These are phyloP conservation scores for Hypomecis punctinalis DNA, from an alignment of 2,888 invertebrate species.

Conservation along the genomic window DNA sequence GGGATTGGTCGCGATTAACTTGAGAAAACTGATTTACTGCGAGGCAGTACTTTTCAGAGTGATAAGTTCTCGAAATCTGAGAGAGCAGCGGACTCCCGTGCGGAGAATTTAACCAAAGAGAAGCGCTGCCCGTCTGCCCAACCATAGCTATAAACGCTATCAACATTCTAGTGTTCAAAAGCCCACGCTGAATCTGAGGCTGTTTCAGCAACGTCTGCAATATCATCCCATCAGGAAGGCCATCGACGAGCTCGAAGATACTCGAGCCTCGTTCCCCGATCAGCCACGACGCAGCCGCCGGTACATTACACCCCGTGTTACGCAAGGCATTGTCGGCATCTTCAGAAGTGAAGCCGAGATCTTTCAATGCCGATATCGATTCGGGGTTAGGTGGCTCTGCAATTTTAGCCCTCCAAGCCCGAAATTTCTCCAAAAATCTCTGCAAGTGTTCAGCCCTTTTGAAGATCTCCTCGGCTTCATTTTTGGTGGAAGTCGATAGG, in stretches of 20 bases:
- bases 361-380: conserved; percentile 62
- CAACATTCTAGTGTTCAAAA: conserved; percentile 76
- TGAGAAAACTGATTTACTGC: conserved; percentile 80
- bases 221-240: conserved; percentile 73
- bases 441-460: conserved; percentile 71
- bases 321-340: conserved; percentile 70
- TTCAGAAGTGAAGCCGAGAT: conserved; percentile 67
- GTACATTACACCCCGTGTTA: conserved; percentile 72
- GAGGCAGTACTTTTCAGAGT: conserved; percentile 79
- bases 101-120: conserved; percentile 77
- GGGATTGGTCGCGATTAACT: conserved; percentile 45
- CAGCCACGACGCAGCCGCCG: conserved; percentile 77
- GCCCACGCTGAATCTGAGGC: conserved; percentile 75
- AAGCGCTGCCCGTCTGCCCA: conserved; percentile 74
- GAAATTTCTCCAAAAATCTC: conserved; percentile 73
- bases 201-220: conserved; percentile 73
- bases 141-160: conserved; percentile 80
- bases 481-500: conserved; percentile 22
- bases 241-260: conserved; percentile 73
- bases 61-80: conserved; percentile 78
- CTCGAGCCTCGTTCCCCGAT: conserved; percentile 77
- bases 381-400: conserved; percentile 68
- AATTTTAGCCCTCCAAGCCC: conserved; percentile 67
- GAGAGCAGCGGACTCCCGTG: conserved; percentile 77
- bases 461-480: conserved; percentile 51